Percentiles rank a stretch among this genome's conserved stretches.
Conservation (phyloP, 2,113 vertebrate genomes). For the Gavia stellata region DNA sequence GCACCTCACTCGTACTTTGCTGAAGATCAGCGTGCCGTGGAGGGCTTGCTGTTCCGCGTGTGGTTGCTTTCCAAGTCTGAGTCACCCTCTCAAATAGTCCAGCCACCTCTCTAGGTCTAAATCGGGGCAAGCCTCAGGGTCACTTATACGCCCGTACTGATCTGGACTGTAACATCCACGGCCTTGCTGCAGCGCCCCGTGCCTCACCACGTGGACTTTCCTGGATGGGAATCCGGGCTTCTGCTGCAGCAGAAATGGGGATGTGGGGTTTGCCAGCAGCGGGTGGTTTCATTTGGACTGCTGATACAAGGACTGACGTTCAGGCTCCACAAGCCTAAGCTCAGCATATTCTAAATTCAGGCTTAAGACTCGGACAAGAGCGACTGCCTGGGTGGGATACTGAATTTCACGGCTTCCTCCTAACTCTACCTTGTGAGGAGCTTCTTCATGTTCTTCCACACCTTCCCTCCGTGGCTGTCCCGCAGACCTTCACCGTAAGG, state of each 20-base stretch:
- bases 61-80: neutral
- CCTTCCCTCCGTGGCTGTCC: neutral
- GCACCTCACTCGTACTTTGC: neutral
- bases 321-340: neutral
- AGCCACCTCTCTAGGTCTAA: neutral
- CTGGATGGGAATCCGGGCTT: fast-evolving
- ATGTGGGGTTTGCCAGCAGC: neutral
- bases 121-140: neutral
- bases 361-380: too few relatives aligned
- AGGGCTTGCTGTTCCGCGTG: neutral
- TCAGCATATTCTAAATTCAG: neutral
- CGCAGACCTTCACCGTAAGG: neutral
- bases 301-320: neutral
- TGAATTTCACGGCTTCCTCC: neutral
- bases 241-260: neutral
- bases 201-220: neutral
- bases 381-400: neutral
- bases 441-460: neutral
- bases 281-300: too few relatives aligned
- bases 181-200: neutral
- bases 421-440: neutral
- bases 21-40: neutral
- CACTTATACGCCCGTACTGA: fast-evolving
- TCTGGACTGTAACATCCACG: neutral
- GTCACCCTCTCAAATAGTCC: neutral